Base-by-base conservation (phyloP, 2,888 invertebrate genomes). In the Heteromurus nitidus region DNA sequence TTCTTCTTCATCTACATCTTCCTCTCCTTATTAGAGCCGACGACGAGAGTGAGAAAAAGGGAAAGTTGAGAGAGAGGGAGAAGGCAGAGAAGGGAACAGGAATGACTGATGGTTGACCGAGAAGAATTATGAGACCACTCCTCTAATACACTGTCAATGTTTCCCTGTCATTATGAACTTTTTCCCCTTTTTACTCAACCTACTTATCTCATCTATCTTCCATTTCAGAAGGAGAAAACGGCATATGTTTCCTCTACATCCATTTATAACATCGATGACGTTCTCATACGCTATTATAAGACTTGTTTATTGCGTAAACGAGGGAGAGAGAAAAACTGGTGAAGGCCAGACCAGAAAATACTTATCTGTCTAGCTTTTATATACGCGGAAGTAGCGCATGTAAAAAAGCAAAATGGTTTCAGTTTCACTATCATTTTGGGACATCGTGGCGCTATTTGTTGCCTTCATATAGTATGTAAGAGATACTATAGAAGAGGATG, bases 41-140 rank as follows among this genome's bases (percentile, higher is more conserved):
- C 5, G 16, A 20, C 7, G 24, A 24, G n/a, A 53, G 42, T 16
- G 22, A 24, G 42, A 36, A 65, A 60, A 44, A 16, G 13, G 7
- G 58, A 30, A 30, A 3, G n/a, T 28, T 5, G 11, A 53, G 20
- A 53, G 31, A 69, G n/a, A 18, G 20, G 22, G 53, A 50, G 22
- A 47, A 1, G 0, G 20, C 22, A 22, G 44, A 47, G 47, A 67
- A 28, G 1, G 53, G 53, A 53, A 53, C 18, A 53, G 20, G 72
- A 22, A 58, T 72, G 72, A 72, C 26, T 72, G 72, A 72, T 72
- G 72, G 72, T 28, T 60, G 58, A 44, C 42, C 67, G 31, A n/a
- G 31, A 31, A 18, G 31, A 62, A 31, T 62, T 62, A 67, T 67
- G 72, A 42, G 72, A 44, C 44, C 58, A 70, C 60, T 36, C 44